Percentiles rank a stretch among this genome's conserved stretches.
Evolutionary conservation across 2,797 vertebrate species (phyloP).

Genomic region (Morus bassanus): DNA sequence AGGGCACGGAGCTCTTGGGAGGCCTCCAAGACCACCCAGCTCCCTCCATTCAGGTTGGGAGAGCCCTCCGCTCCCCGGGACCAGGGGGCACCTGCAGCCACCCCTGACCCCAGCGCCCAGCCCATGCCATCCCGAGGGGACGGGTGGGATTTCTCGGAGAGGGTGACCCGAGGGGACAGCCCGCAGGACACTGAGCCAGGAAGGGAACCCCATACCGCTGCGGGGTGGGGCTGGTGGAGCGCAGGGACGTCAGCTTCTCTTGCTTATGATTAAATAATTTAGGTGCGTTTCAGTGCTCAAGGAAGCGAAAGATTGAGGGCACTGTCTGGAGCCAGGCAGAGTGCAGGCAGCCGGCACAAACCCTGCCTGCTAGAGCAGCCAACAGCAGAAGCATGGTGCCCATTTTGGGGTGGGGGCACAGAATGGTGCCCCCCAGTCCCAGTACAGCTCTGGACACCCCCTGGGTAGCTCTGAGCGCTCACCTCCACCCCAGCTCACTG

Average conservation of each 20-base stretch:
- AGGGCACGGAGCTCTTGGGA: not conserved
- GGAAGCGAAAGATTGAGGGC: slow-evolving; percentile 52
- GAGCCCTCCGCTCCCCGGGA: fast-evolving
- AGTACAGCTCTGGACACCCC: not conserved
- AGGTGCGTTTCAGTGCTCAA: slow-evolving; percentile 18
- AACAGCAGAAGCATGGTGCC: not conserved
- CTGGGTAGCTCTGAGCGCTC: not conserved
- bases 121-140: fast-evolving
- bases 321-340: not conserved
- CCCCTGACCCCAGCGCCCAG: not conserved
- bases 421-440: not conserved
- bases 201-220: not conserved
- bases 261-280: slow-evolving; percentile 27
- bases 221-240: not conserved
- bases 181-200: not conserved
- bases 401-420: not conserved
- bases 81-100: not conserved
- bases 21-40: not conserved
- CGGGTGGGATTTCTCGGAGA: not conserved
- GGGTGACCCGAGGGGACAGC: not conserved
- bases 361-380: not conserved
- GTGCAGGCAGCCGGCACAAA: not conserved
- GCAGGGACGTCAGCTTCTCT: not conserved
- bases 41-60: fast-evolving
- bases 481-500: not conserved